Percentiles rank a stretch among this genome's conserved stretches.
Conservation (phyloP, 53 echinoderm and acorn worm genomes). For the Paracentrotus lividus region DNA sequence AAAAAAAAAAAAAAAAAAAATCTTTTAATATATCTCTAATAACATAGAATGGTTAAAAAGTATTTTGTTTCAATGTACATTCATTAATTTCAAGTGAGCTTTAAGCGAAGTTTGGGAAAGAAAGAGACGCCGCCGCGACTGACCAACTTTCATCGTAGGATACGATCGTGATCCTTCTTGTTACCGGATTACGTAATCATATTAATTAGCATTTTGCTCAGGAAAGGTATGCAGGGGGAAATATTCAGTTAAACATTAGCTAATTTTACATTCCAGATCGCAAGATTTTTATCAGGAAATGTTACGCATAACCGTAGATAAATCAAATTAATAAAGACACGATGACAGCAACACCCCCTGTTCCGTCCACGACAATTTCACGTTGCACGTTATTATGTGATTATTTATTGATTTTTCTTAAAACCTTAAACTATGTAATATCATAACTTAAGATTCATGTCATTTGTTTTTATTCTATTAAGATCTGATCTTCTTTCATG, state of each 20-base stretch:
- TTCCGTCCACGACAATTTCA: no score
- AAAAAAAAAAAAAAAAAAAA: no score
- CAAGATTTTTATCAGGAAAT: not conserved
- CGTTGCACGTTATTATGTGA: not conserved
- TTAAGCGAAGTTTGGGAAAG: no score
- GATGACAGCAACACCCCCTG: not conserved
- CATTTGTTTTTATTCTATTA: not conserved
- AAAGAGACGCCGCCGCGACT: constrained; percentile 31
- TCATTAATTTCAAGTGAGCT: no score
- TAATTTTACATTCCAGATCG: constrained; percentile 37
- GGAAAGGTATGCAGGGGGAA: constrained; percentile 46
- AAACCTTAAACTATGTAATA: not conserved
- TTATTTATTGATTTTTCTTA: not conserved
- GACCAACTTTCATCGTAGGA: constrained; percentile 46
- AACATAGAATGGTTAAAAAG: no score
- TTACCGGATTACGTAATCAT: constrained; percentile 55
- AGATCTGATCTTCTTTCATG: not conserved
- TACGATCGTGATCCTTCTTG: constrained; percentile 17
- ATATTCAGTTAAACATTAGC: constrained; percentile 28
- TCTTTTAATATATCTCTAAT: no score
- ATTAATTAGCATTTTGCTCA: constrained; percentile 8
- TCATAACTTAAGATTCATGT: not conserved
- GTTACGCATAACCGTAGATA: not conserved
- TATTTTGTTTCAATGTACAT: no score
- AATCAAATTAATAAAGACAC: not conserved